Evolutionary conservation across 2,113 vertebrate genomes (phyloP).

Genomic region (Syngnathus scovelli): DNA sequence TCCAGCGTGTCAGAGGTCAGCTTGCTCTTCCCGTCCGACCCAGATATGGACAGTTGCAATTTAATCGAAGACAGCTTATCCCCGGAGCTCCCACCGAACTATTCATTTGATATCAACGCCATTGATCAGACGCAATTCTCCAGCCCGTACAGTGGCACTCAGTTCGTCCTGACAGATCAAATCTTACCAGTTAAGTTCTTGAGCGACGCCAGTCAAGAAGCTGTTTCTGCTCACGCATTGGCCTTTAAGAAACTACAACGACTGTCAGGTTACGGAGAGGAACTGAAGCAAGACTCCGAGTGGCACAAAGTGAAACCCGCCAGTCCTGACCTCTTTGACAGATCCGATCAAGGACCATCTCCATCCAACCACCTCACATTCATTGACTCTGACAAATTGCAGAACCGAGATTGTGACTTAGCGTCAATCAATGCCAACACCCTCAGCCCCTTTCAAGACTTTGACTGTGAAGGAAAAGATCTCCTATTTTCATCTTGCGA

Average conservation of each 20-base stretch:
- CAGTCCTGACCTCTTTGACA: conserved; percentile 85
- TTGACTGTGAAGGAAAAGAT: conserved; percentile 83
- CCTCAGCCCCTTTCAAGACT: conserved; percentile 84
- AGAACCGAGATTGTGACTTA: conserved; percentile 73
- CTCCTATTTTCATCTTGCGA: conserved; percentile 72
- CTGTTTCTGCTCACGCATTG: conserved; percentile 66
- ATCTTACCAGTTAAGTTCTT: conserved; percentile 90
- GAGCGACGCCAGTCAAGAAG: conserved; percentile 88
- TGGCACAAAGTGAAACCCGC: conserved; percentile 64
- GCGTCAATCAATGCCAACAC: conserved; percentile 71
- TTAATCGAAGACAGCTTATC: conserved; percentile 93
- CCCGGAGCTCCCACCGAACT: conserved; percentile 85
- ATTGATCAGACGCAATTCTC: conserved; percentile 90
- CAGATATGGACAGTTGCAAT: conserved; percentile 87
- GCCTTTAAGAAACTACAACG: conserved; percentile 37
- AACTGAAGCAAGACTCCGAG: conserved; percentile 62
- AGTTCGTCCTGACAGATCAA: conserved; percentile 93
- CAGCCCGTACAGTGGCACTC: conserved; percentile 86
- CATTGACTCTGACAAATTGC: conserved; percentile 71
- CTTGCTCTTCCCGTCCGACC: conserved; percentile 81
- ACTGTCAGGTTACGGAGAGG: conserved; percentile 58
- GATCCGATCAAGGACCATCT: conserved; percentile 70
- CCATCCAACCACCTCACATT: conserved; percentile 65
- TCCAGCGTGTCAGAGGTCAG: conserved; percentile 74
- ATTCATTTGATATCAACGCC: conserved; percentile 92